Evolutionary conservation across 2,113 vertebrate genomes (phyloP).

Genomic region (Isichthys henryi): DNA sequence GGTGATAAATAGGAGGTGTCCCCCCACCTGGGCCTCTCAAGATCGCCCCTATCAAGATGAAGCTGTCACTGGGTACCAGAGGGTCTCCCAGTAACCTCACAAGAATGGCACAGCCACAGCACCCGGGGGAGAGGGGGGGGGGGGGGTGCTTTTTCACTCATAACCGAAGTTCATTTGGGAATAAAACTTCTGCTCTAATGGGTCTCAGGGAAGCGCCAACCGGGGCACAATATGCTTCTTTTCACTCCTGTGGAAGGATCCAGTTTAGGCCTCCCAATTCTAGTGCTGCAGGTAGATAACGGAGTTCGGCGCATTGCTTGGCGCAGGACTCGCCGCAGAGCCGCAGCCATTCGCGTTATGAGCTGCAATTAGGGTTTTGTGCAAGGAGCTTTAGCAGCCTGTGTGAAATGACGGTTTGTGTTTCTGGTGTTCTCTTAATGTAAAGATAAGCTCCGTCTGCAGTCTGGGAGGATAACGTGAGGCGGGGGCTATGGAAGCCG

Average conservation of each 20-base stretch:
- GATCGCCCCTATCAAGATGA: constrained; percentile 51
- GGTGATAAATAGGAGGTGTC: neutral
- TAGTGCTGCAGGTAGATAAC: constrained; percentile 19
- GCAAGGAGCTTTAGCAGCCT: neutral
- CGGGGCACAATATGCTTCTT: constrained; percentile 41
- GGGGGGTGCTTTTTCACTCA: neutral
- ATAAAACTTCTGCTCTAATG: constrained; percentile 61
- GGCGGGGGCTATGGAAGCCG: neutral
- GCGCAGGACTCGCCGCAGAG: neutral
- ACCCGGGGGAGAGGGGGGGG: neutral
- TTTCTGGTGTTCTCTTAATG: neutral
- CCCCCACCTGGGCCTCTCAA: neutral
- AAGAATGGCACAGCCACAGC: constrained; percentile 4
- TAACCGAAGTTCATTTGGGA: constrained; percentile 43
- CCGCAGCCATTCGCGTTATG: neutral
- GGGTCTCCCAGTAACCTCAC: constrained; percentile 28
- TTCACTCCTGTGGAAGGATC: constrained; percentile 48
- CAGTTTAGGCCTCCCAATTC: neutral
- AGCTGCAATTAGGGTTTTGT: neutral
- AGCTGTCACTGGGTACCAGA: constrained; percentile 35
- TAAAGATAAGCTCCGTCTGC: neutral
- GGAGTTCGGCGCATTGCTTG: neutral
- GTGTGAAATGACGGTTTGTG: neutral
- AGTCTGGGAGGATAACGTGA: constrained; percentile 39
- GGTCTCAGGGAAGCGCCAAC: constrained; percentile 59